Evolutionary conservation across 2,888 invertebrate species (phyloP).

Genomic region (Nomada goodeniana): DNA sequence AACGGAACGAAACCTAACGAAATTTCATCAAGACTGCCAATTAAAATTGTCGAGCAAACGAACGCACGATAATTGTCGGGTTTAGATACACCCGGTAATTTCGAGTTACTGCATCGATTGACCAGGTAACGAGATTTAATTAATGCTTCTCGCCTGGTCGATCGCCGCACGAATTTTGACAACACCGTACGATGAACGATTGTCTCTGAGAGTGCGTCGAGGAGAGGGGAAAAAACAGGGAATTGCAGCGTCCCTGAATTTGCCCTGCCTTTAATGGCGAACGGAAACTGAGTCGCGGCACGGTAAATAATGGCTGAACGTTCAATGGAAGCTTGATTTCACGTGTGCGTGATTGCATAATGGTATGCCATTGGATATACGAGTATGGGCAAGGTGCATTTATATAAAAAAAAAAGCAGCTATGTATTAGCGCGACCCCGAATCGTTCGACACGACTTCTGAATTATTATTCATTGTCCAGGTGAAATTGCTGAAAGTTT

Average conservation of each 20-base stretch:
- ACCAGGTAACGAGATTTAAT: constrained; percentile 38
- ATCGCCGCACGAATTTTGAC: not conserved
- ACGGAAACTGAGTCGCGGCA: constrained; percentile 35
- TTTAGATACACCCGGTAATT: constrained; percentile 16
- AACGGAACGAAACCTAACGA: not conserved
- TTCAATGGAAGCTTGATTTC: constrained; percentile 63
- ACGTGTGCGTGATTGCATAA: constrained; percentile 51
- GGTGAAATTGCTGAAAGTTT: constrained; percentile 59
- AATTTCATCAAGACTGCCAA: not conserved
- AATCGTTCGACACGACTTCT: constrained; percentile 55
- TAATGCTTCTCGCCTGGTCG: constrained; percentile 23
- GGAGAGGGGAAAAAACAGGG: not conserved
- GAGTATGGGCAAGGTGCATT: constrained; percentile 20
- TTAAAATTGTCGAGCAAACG: constrained; percentile 19
- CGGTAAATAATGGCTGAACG: constrained; percentile 50
- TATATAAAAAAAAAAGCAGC: constrained; percentile 41
- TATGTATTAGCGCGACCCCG: constrained; percentile 39
- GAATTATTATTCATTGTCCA: constrained; percentile 58
- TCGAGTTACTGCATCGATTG: constrained; percentile 35
- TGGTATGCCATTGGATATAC: constrained; percentile 34
- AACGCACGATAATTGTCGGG: not conserved
- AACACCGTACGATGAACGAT: not conserved
- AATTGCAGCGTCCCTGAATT: constrained; percentile 36
- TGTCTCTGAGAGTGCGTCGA: not conserved
- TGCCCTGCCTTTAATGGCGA: constrained; percentile 30